Evolutionary conservation across 1,140 invertebrate species (phyloP).

Genomic region (Neotoxoptera formosana): DNA sequence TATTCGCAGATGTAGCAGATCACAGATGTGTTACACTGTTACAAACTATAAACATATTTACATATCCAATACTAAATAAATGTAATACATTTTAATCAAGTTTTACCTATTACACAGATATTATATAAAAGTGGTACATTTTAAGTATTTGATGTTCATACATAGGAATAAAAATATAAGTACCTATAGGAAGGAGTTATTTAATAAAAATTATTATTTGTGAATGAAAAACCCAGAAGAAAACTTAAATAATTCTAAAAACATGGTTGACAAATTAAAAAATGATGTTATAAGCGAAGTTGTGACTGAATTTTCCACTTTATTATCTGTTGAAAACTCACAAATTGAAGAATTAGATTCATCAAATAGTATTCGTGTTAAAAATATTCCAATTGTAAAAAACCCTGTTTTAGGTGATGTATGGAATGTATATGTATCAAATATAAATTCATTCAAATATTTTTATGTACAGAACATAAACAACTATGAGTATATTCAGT

Average conservation of each 20-base stretch:
- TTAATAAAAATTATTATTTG: not conserved
- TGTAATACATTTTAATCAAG: too few species aligned
- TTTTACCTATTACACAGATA: too few species aligned
- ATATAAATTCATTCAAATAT: constrained; percentile 10
- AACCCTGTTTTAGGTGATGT: not conserved
- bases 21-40: too few species aligned
- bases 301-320: not conserved
- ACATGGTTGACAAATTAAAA: not conserved
- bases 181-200: not conserved
- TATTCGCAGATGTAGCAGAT: not conserved
- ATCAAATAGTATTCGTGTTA: not conserved
- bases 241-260: not conserved
- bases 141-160: not conserved
- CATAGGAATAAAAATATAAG: not conserved
- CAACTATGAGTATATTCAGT: not conserved
- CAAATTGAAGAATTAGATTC: not conserved
- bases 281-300: not conserved
- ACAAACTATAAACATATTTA: too few species aligned
- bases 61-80: too few species aligned
- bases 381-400: not conserved
- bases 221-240: not conserved
- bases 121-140: too few species aligned
- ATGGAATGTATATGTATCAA: not conserved
- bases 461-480: not conserved
- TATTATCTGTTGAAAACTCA: not conserved